Evolutionary conservation across 1,140 invertebrate genomes (phyloP).

Genomic region (Rhagoletis zephyria): DNA sequence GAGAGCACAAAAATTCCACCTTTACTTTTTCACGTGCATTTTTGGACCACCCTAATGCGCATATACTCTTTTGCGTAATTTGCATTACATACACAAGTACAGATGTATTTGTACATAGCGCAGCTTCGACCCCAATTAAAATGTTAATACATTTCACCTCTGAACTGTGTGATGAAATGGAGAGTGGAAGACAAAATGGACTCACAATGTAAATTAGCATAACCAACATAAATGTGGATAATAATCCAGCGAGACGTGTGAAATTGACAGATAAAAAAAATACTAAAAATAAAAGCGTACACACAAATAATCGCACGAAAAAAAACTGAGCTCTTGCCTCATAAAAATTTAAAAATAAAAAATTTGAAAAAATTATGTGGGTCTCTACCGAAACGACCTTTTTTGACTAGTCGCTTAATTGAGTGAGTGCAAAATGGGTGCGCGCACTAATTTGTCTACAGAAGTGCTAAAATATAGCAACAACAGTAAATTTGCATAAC

Average conservation of each 20-base stretch:
- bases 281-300: not conserved
- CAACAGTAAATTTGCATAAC: not conserved
- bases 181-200: not conserved
- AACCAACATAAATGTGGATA: not conserved
- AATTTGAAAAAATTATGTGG: not conserved
- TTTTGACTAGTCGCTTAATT: constrained; percentile 38
- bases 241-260: constrained; percentile 1
- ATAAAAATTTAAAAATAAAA: not conserved
- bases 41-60: no score
- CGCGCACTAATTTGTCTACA: not conserved
- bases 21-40: no score
- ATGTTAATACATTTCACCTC: constrained; percentile 1
- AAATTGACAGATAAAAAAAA: not conserved
- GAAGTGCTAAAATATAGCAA: not conserved
- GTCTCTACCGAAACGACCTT: not conserved
- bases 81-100: not conserved
- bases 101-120: not conserved
- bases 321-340: no score
- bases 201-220: not conserved
- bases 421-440: constrained; percentile 16
- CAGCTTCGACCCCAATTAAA: constrained; percentile 24
- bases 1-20: no score
- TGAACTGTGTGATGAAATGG: not conserved
- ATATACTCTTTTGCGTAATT: no score
- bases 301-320: not conserved